Conservation (phyloP, 2,797 vertebrate genomes). For the Falco concolor region DNA sequence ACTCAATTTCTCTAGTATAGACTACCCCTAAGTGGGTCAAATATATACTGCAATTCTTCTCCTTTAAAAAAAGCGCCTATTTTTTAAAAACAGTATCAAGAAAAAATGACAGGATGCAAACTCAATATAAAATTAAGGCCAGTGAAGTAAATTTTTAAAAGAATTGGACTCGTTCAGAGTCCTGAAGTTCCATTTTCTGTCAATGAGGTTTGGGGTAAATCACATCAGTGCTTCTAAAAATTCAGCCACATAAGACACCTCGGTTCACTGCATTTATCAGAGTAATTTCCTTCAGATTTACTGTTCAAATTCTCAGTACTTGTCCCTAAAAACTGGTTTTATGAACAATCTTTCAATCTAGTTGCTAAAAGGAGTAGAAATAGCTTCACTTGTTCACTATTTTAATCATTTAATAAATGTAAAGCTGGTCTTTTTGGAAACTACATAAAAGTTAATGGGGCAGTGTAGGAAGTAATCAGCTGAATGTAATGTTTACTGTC, state of each 20-base stretch:
- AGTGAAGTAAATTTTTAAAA: not conserved
- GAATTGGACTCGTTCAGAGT: not conserved
- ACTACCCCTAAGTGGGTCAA: not conserved
- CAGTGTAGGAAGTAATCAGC: slow-evolving; percentile 4
- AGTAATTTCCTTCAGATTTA: not conserved
- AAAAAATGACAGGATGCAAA: not conserved
- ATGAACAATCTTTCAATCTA: not conserved
- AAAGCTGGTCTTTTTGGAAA: not conserved
- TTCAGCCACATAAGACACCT: not conserved
- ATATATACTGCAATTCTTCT: not conserved
- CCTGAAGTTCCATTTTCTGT: not conserved
- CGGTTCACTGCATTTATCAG: not conserved
- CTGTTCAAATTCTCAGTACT: not conserved
- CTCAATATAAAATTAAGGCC: not conserved
- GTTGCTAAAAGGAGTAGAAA: not conserved
- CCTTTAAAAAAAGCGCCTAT: not conserved
- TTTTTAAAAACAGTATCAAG: not conserved
- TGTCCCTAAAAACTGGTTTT: not conserved
- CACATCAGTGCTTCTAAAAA: not conserved
- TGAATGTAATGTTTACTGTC: not conserved
- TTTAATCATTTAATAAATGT: not conserved
- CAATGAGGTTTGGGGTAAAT: not conserved
- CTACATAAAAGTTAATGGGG: slow-evolving; percentile 10
- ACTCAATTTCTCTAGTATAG: not conserved
- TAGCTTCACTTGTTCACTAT: not conserved